Conservation (phyloP, 2,888 invertebrate species). For the Entomobrya multifasciata region DNA sequence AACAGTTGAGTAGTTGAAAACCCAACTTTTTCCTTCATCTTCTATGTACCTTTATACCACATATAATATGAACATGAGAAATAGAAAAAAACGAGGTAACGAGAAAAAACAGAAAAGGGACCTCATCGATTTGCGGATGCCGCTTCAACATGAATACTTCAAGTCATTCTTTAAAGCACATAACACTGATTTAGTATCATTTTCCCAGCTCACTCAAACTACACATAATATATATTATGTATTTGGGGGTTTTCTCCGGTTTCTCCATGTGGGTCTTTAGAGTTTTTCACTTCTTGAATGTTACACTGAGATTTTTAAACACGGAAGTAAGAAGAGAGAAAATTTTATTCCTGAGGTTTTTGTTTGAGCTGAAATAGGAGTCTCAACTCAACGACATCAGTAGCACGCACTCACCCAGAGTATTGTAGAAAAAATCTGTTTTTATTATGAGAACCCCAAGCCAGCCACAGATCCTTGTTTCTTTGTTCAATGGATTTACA, state of each 20-base stretch:
- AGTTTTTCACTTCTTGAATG: background rate
- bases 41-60: no score
- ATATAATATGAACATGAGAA: background rate
- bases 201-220: conserved; percentile 32
- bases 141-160: conserved; percentile 52
- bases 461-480: conserved; percentile 9
- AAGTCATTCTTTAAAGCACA: conserved; percentile 55
- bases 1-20: conserved; percentile 43
- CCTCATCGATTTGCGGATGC: conserved; percentile 66
- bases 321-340: conserved; percentile 4
- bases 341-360: conserved; percentile 36
- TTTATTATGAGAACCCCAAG: conserved; percentile 37
- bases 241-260: background rate
- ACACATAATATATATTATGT: conserved; percentile 2
- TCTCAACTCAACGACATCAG: background rate
- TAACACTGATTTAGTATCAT: conserved; percentile 60
- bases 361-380: background rate
- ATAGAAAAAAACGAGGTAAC: background rate
- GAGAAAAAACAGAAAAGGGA: conserved; percentile 2
- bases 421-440: conserved; percentile 32
- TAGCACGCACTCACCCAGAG: background rate
- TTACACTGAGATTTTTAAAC: conserved; percentile 14
- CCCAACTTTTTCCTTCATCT: conserved; percentile 33
- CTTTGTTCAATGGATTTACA: conserved; percentile 54
- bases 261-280: background rate